Evolutionary conservation across 2,113 vertebrate species (phyloP).

Genomic region (Lucifuga dentata): DNA sequence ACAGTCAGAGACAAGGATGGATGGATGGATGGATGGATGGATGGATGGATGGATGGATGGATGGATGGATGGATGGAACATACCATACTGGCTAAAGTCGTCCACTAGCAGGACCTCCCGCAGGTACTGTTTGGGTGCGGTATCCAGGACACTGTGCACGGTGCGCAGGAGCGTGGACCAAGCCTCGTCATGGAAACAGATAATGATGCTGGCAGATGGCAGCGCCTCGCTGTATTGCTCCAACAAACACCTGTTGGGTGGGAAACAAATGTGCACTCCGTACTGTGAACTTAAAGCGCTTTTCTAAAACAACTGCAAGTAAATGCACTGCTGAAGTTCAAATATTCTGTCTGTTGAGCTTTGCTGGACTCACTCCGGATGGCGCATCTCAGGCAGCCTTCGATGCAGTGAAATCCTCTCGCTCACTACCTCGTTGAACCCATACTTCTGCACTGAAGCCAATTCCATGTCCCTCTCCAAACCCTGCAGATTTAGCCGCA

Average conservation of each 20-base stretch:
- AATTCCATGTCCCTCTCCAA: slow-evolving; percentile 45
- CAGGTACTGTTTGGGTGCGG: slow-evolving; percentile 80
- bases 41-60: not conserved
- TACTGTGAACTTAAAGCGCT: not conserved
- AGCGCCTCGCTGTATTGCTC: slow-evolving; percentile 79
- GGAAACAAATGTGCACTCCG: not conserved
- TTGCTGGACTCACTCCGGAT: slow-evolving; percentile 88
- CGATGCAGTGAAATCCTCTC: slow-evolving; percentile 80
- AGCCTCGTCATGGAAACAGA: slow-evolving; percentile 89
- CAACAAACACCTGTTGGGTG: slow-evolving; percentile 83
- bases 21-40: not conserved
- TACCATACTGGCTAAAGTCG: slow-evolving; percentile 88
- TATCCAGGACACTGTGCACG: slow-evolving; percentile 88
- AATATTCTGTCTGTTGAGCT: not conserved
- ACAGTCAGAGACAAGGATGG: not conserved
- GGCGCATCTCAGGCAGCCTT: slow-evolving; percentile 85
- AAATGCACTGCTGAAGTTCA: too few species aligned
- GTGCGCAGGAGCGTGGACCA: slow-evolving; percentile 91
- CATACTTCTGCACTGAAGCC: slow-evolving; percentile 64
- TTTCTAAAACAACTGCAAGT: not conserved
- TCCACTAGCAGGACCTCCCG: slow-evolving; percentile 91
- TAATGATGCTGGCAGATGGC: slow-evolving; percentile 87
- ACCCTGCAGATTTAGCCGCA: slow-evolving; percentile 1
- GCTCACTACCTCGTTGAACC: slow-evolving; percentile 82
- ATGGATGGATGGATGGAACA: slow-evolving; percentile 36